phyloP scores from a whole-genome alignment of 2,888 invertebrate species.

The Tinea pellionella region DNA sequence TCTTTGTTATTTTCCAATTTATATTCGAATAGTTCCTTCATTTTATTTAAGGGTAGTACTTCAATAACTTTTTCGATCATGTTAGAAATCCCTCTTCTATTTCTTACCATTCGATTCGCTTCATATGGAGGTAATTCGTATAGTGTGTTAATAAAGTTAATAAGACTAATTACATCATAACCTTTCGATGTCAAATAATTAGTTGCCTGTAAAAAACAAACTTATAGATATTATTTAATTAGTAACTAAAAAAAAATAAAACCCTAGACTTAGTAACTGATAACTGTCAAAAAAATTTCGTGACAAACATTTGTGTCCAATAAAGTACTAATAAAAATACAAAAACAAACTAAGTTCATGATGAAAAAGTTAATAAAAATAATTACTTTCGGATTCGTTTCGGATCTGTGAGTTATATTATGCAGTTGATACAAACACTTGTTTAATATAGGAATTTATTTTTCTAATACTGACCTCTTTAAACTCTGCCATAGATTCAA shows the following conservation, averaged over 20 bases:
- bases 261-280: no score
- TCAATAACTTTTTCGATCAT: slow-evolving; percentile 27
- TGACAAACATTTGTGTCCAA: no score
- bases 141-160: slow-evolving; percentile 25
- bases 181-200: slow-evolving; percentile 28
- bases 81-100: slow-evolving; percentile 24
- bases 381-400: no score
- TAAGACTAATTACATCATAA: slow-evolving; percentile 25
- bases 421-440: no score
- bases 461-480: slow-evolving; percentile 27
- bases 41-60: slow-evolving; percentile 27
- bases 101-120: background rate
- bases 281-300: no score
- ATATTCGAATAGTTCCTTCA: slow-evolving; percentile 28
- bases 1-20: slow-evolving; percentile 28
- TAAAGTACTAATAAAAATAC: no score
- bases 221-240: background rate
- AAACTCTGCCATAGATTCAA: slow-evolving; percentile 30
- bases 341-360: no score
- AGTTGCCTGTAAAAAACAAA: slow-evolving; percentile 25
- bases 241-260: no score
- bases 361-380: no score
- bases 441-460: background rate
- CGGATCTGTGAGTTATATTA: no score
- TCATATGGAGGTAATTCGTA: slow-evolving; percentile 25